Evolutionary conservation across 92 coral and sea anemone genomes (phyloP), one percentile per base, ranked within the genome.

Genomic region (Parazoanthus atlanticus): DNA sequence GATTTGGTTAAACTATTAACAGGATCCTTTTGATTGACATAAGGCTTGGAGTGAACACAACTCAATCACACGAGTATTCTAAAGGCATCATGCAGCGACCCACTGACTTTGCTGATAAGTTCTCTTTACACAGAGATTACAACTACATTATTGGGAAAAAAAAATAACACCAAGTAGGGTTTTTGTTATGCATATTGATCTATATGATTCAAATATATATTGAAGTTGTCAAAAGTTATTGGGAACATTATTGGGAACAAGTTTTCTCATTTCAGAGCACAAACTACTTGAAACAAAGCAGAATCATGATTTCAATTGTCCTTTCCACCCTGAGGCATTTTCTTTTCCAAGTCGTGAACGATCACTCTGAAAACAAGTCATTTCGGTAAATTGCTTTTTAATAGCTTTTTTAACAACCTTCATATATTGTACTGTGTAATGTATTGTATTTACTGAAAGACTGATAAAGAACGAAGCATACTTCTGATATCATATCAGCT

Each of bases 101-200:
- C 34, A 36, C 34, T 75, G 79, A 36, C 12, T 75, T 75, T 75
- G 52, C 21, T 73, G 77, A 73, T 73, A 32, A 73, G 43, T 32
- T 73, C 40, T 33, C 40, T n/a, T 34, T 75, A 74, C n/a, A 74
- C 79, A 33, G 43, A 41, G 79, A 74, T 74, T 74, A 75, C 25
- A 33, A 75, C 15, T 19, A 3, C 79, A 36, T 75, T 34, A 34
- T 31, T 74, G 3, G 41, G 77, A 23, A 30, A 74, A 56, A 12
- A 56, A 12, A 15, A 4, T 56, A 56, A 56, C 65, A 21, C 21
- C 65, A 56, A 23, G 15, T 34, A 74, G n/a, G 78, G 8, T 34
- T 33, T 74, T 74, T 13, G 25, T 74, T 9, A 74, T 74, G 12
- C 78, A 16, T 34, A 34, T 17, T 15, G 26, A 17, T 33, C 10